Base-by-base conservation (phyloP, 2,113 vertebrate species). In the Raphicerus campestris region DNA sequence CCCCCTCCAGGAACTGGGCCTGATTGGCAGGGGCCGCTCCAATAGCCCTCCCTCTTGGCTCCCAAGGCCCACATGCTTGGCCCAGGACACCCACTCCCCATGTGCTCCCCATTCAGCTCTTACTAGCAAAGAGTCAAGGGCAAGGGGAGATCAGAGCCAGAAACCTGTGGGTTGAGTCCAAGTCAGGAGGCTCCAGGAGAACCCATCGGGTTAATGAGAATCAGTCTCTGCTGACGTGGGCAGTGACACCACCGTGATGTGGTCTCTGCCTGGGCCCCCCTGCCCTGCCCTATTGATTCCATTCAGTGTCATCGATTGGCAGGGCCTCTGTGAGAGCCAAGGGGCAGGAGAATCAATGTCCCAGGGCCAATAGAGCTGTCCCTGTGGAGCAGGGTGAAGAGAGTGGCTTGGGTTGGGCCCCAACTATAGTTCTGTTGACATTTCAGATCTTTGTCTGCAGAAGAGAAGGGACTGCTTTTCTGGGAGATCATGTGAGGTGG, bases 271-370 rank as follows among this genome's bases (percentile, higher is more conserved):
- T 61, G 55, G 91, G 94, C 82, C 94, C 91, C n/a, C 86, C 53
- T 83, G 87, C 53, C 94, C 87, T 91, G 97, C 87, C 91, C 95
- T 94, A 85, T 86, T 86, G 97, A 97, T 91, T 61, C 70, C 89
- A 95, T 88, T 94, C 83, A 96, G 96, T 32, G 87, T 1, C 1
- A 90, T 60, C 0, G 58, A 96, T 97, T 70, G 97, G 94, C 89
- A 94, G 91, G 30, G 35, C 10, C 51, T 89, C 49, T 94, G 81
- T 78, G 70, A 91, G 93, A 94, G 0, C 2, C 49, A n/a, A 95
- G 83, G 82, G 15, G 0, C 42, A 39, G 35, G 70, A 49, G 93
- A 95, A 98, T 98, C 84, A 22, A 97, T 98, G 87, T 13, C 19
- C 55, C 91, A 56, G 92, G 92, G 78, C 87, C 53, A 86, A 47